These are phyloP conservation scores for Microtus oregoni DNA, from an alignment of 2,113 vertebrate genomes.

Conservation along the genomic window DNA sequence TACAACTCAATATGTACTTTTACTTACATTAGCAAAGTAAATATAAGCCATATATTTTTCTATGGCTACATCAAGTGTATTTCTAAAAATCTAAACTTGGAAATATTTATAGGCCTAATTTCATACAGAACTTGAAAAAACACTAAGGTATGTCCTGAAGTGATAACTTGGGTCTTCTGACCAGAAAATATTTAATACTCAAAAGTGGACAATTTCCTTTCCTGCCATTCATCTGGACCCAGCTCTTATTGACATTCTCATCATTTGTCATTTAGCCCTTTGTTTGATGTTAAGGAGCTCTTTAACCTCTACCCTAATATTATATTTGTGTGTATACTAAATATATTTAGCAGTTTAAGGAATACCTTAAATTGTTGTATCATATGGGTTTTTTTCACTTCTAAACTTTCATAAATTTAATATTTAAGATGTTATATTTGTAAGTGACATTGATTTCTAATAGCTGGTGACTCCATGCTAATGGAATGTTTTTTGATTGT, in stretches of 20 bases:
- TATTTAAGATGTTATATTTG: conserved; percentile 57
- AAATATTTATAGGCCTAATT: conserved; percentile 13
- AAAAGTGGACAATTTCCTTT: background rate
- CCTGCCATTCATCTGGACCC: background rate
- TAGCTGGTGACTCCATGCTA: background rate
- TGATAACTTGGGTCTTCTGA: background rate
- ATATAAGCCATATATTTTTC: background rate
- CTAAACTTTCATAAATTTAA: conserved; percentile 31
- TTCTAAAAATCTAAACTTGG: conserved; percentile 28
- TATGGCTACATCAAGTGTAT: conserved; percentile 12
- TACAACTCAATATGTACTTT: conserved; percentile 43
- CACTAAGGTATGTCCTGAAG: background rate
- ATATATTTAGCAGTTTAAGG: conserved; percentile 17
- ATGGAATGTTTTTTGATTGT: conserved; percentile 44
- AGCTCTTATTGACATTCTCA: background rate
- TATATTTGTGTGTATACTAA: background rate
- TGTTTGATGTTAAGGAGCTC: background rate
- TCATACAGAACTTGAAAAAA: background rate
- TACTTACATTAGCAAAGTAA: conserved; percentile 29
- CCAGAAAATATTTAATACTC: background rate
- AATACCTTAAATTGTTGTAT: background rate
- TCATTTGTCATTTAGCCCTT: conserved; percentile 28
- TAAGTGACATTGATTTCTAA: conserved; percentile 15
- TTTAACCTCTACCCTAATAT: background rate
- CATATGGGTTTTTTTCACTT: conserved; percentile 20